Percentiles rank a stretch among this genome's conserved stretches.
phyloP scores from a whole-genome alignment of 2,888 invertebrate genomes.

The Tachina lurida region DNA sequence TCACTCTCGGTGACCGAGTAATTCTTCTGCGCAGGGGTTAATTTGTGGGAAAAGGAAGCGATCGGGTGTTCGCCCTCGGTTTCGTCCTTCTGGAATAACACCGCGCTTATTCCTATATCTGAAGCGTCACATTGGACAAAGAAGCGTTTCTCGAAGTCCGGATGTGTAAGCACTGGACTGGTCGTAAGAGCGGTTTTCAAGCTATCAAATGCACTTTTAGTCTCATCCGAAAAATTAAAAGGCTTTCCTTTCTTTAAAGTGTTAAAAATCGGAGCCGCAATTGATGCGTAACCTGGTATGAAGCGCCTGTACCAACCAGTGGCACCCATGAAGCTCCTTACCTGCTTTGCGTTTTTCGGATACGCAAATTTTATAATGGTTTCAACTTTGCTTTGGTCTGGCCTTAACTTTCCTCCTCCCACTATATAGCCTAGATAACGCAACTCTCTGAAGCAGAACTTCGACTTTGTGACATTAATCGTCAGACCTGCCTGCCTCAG shows the following conservation, averaged over 20 bases:
- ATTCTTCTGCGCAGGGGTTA: not conserved
- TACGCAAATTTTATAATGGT: not conserved
- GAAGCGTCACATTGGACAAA: conserved; percentile 32
- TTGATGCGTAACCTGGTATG: too few species aligned
- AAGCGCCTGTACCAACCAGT: not conserved
- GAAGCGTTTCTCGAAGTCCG: conserved; percentile 1
- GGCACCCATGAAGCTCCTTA: too few species aligned
- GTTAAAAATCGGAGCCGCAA: too few species aligned
- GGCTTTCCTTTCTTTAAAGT: too few species aligned
- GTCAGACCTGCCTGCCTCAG: too few species aligned
- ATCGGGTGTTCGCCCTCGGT: conserved; percentile 16
- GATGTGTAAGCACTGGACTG: not conserved
- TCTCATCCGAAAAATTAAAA: too few species aligned
- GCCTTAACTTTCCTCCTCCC: not conserved
- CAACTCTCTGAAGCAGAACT: too few species aligned
- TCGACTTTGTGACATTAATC: too few species aligned
- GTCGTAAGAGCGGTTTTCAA: not conserved
- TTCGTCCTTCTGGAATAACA: not conserved
- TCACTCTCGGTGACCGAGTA: not conserved
- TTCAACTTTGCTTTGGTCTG: not conserved
- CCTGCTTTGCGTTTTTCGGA: not conserved
- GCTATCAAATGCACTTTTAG: too few species aligned
- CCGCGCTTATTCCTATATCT: conserved; percentile 30
- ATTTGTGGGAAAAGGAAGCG: conserved; percentile 21
- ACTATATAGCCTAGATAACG: not conserved